These are phyloP conservation scores for Tetrapedia diversipes DNA, from an alignment of 2,888 invertebrate species.

Conservation along the genomic window DNA sequence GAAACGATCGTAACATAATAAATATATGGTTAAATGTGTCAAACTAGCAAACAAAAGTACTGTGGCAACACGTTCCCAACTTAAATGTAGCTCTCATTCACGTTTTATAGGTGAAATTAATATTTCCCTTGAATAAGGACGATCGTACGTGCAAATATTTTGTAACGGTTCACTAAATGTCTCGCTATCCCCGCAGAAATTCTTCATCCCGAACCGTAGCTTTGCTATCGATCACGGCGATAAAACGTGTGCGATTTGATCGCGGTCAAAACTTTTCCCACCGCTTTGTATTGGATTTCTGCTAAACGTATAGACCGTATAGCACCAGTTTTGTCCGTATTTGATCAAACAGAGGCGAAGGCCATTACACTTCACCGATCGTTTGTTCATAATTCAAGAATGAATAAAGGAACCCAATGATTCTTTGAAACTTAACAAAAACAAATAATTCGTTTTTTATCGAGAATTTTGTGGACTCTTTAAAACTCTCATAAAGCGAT, in stretches of 20 bases:
- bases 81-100: no score
- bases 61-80: neutral
- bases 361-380: conserved; percentile 1
- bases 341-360: neutral
- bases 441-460: no score
- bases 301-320: neutral
- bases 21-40: neutral
- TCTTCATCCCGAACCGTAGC: conserved; percentile 22
- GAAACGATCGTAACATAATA: neutral
- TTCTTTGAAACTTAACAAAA: neutral
- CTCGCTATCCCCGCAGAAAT: conserved; percentile 33
- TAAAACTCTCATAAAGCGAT: no score
- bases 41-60: neutral
- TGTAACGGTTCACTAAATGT: conserved; percentile 38
- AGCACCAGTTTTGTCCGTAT: conserved; percentile 5
- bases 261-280: conserved; percentile 15
- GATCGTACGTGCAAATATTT: conserved; percentile 41
- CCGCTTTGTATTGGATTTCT: no score
- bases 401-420: neutral
- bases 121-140: conserved; percentile 16
- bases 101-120: conserved; percentile 27
- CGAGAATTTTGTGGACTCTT: no score
- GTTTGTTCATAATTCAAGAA: conserved; percentile 6
- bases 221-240: conserved; percentile 41
- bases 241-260: conserved; percentile 41